Percentiles rank a stretch among this genome's conserved stretches.
These are phyloP conservation scores for Doris montereyensis DNA, from an alignment of 2,888 invertebrate species.

Conservation along the genomic window DNA sequence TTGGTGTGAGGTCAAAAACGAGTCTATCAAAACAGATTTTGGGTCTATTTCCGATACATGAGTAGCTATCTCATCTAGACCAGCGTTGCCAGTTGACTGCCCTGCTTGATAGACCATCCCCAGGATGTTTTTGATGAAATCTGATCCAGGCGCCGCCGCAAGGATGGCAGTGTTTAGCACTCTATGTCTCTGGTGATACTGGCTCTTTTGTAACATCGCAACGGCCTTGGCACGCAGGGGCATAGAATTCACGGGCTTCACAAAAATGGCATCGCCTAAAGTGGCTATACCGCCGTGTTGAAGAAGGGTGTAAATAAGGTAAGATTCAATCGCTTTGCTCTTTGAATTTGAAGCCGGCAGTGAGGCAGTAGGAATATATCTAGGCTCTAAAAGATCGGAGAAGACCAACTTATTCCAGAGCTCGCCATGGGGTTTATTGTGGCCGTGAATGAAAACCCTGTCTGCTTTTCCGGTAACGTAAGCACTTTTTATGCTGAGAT, in stretches of 20 bases:
- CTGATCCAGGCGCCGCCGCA: conserved; percentile 33
- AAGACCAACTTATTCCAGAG: conserved; percentile 39
- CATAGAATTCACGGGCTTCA: conserved; percentile 7
- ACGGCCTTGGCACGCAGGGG: conserved; percentile 14
- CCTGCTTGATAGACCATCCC: conserved; percentile 18
- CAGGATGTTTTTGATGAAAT: conserved; percentile 28
- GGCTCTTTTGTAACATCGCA: conserved; percentile 25
- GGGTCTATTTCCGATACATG: conserved; percentile 30
- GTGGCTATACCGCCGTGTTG: conserved; percentile 32
- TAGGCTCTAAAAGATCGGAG: conserved; percentile 4
- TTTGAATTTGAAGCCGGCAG: background rate
- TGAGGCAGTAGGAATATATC: conserved; percentile 22
- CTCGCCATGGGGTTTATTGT: conserved; percentile 20
- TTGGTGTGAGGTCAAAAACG: conserved; percentile 33
- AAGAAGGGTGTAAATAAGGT: conserved; percentile 29
- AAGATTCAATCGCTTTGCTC: conserved; percentile 16
- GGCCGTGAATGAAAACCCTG: conserved; percentile 43
- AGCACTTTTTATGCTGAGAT: conserved; percentile 46
- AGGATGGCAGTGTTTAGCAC: conserved; percentile 31
- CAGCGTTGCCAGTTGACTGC: background rate
- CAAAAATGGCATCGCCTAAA: conserved; percentile 36
- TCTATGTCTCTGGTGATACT: conserved; percentile 31
- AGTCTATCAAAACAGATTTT: conserved; percentile 21
- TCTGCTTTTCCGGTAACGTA: conserved; percentile 33
- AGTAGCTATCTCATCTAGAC: conserved; percentile 35